These are phyloP conservation scores for Apeira syringaria DNA, from an alignment of 2,888 invertebrate genomes.

Conservation along the genomic window DNA sequence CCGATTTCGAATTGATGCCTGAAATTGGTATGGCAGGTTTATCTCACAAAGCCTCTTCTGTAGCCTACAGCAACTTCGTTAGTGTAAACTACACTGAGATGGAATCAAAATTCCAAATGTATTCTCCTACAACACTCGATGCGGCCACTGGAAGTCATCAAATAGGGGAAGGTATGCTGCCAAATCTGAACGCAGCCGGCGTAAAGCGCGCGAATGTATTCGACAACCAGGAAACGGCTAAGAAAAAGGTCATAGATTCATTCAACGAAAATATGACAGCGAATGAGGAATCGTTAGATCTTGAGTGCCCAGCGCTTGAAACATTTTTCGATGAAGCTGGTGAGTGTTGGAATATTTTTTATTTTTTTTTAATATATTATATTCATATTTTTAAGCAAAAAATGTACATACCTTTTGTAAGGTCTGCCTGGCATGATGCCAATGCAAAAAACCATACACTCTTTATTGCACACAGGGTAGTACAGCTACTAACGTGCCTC, in stretches of 20 bases:
- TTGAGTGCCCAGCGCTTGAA: slow-evolving; percentile 33
- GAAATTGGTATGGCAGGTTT: not conserved
- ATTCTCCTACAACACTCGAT: not conserved
- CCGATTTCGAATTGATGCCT: not conserved
- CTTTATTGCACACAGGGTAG: no score
- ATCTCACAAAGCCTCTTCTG: not conserved
- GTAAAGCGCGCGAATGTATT: slow-evolving; percentile 38
- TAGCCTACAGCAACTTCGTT: not conserved
- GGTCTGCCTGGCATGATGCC: no score
- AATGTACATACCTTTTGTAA: no score
- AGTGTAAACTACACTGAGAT: not conserved
- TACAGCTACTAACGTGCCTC: no score
- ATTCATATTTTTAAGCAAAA: no score
- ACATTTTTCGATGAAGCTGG: slow-evolving; percentile 43
- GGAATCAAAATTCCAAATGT: slow-evolving; percentile 6
- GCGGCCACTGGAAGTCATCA: not conserved
- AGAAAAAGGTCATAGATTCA: slow-evolving; percentile 36
- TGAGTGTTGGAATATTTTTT: no score
- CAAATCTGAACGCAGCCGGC: slow-evolving; percentile 27
- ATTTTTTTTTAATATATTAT: no score
- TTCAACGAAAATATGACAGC: slow-evolving; percentile 5
- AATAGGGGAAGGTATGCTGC: slow-evolving; percentile 2
- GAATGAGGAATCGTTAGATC: not conserved
- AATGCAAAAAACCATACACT: no score
- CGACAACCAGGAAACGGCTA: slow-evolving; percentile 30